phyloP scores from a whole-genome alignment of 2,113 vertebrate species.

The Notothenia coriiceps region DNA sequence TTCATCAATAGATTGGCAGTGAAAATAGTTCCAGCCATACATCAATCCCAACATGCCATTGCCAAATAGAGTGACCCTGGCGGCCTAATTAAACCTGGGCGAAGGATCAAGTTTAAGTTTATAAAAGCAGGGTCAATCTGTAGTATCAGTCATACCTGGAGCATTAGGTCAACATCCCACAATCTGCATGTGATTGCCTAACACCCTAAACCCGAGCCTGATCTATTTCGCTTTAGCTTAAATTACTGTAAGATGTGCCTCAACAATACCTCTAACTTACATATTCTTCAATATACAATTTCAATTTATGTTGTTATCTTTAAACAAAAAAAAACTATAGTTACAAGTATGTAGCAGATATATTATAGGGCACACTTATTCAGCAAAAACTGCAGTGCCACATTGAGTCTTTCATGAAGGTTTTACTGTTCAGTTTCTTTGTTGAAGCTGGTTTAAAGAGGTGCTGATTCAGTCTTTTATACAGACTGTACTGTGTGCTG shows the following conservation, averaged over 20 bases:
- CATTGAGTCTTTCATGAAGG: not conserved
- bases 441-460: not conserved
- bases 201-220: conserved; percentile 3
- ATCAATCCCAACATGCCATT: not conserved
- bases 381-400: not conserved
- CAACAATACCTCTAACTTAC: not conserved
- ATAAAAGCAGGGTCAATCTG: not conserved
- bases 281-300: not conserved
- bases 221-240: conserved; percentile 27
- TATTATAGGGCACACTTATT: too few relatives aligned
- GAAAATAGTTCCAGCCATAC: too few relatives aligned
- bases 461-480: not conserved
- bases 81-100: not conserved
- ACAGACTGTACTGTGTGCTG: not conserved
- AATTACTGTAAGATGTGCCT: not conserved
- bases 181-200: conserved; percentile 35
- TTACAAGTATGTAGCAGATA: too few relatives aligned
- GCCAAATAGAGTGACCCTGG: not conserved
- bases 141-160: not conserved
- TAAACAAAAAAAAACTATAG: too few relatives aligned
- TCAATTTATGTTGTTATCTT: not conserved
- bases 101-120: not conserved
- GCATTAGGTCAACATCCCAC: conserved; percentile 22
- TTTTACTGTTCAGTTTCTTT: not conserved
- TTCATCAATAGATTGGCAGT: too few relatives aligned